Evolutionary conservation across 2,797 vertebrate species (phyloP), one percentile per base, ranked within the genome.

Genomic region (Smutsia temminckii): DNA sequence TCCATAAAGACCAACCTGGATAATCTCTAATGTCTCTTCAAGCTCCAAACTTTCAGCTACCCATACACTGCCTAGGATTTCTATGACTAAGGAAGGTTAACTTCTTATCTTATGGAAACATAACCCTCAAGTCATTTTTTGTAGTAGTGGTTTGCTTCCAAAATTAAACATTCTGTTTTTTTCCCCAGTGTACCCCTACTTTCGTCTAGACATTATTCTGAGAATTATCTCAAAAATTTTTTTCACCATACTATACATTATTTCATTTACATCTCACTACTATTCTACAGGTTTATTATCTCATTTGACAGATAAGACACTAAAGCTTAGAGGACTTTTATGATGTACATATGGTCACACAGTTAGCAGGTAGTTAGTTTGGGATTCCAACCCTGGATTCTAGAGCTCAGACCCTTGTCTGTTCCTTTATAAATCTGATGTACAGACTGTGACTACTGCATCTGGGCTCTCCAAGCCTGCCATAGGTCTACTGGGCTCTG

Each of bases 11-110:
- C 32, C 8, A 8, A 55, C 6, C 23, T 37, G 46, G 16, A 59
- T 40, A 25, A 46, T 0, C 14, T 25, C 13, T 21, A 23, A 2
- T 0, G 1, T 13, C 29, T 49, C 74, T 72, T 20, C 21, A 3
- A 8, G 5, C 12, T 68, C 8, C 42, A 46, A 49, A 53, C 37
- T 66, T n/a, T 32, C 59, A 69, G 37, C 25, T 7, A 16, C 3
- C 21, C 61, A 2, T 37, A 23, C 40, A 16, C 0, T 2, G 34
- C 61, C n/a, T 32, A 61, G 29, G 10, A 59, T 14, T 77, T 59
- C 3, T 21, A 16, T 74, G 49, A 11, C 21, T 21, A 27, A 51
- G 11, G 51, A 42, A 79, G 13, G 7, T 37, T 37, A 61, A 29
- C 3, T n/a, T 3, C 17, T 69, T 61, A 77, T 74, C 51, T 80